Base-by-base conservation (phyloP, 2,888 invertebrate genomes). In the Drosophila paucipuncta region DNA sequence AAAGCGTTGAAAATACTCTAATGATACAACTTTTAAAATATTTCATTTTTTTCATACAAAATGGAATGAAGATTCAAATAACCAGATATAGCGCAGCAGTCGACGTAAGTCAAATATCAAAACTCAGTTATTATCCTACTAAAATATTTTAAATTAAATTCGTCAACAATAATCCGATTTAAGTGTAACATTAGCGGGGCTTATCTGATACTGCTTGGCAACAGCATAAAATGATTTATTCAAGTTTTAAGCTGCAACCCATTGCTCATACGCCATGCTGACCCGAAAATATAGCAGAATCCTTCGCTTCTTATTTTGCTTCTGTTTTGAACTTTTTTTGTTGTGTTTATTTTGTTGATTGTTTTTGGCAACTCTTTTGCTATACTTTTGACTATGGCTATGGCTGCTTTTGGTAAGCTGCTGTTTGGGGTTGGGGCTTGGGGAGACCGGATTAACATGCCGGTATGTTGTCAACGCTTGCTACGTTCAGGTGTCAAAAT, bases 401-500 rank as follows among this genome's bases (percentile, higher is more conserved):
- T 41, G 39, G 63, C 78, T 73, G 73, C 50, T 57, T 35, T 58
- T 77, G 74, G 57, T 43, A 62, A 62, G 73, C 33, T 58, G 57
- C 13, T 71, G 70, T 18, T 53, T 25, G 47, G 57, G 43, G 58
- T n/a, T 53, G 47, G 33, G 53, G 55, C 53, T 64, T 25, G 4
- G 7, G 63, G 54, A 55, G 61, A 47, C 54, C 63, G 78, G 78
- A 77, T 78, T 77, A 81, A 77, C 78, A 81, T 73, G 66, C 68
- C 73, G 86, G 73, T 77, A 70, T 67, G 83, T 85, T 85, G 90
- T 85, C 85, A 89, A 82, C 85, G 82, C 85, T 35, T 13, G 13
- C 35, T 35, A 13, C 13, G 90, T 89, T 78, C 73, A 85, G 90
- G 85, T 85, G 85, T 90, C 88, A 88, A 89, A 85, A 88, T 78